These are phyloP conservation scores for Gulo gulo DNA, from an alignment of 2,113 vertebrate species.

Conservation along the genomic window DNA sequence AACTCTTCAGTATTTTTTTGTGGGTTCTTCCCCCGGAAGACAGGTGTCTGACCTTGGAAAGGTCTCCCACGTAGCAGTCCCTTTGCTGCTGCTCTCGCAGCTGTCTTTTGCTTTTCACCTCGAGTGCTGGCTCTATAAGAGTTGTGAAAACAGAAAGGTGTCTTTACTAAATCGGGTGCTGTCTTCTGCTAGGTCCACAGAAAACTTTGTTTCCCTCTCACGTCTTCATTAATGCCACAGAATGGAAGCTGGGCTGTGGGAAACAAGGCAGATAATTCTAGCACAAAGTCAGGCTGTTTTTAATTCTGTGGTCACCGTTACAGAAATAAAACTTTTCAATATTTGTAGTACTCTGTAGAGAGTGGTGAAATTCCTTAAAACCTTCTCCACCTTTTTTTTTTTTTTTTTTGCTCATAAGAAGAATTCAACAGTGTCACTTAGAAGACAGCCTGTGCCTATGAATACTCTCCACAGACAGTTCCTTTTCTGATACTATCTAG, in stretches of 20 bases:
- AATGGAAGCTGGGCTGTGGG: background rate
- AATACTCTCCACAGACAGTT: background rate
- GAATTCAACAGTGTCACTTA: background rate
- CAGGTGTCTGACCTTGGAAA: background rate
- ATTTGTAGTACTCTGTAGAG: background rate
- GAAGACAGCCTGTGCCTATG: background rate
- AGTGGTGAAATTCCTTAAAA: background rate
- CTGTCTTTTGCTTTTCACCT: background rate
- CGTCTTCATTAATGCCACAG: background rate
- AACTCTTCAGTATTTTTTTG: background rate
- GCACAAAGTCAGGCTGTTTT: background rate
- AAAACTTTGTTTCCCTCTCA: constrained; percentile 4
- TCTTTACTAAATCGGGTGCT: background rate
- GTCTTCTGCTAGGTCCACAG: background rate
- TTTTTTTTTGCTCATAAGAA: background rate
- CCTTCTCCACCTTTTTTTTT: background rate
- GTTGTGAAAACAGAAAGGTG: background rate
- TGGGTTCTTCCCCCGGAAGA: background rate
- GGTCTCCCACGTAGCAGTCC: fast-evolving
- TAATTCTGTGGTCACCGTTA: background rate
- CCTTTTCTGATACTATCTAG: background rate
- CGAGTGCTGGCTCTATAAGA: background rate
- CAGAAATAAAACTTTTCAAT: background rate
- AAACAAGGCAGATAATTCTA: background rate
- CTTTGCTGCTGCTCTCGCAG: background rate